Conservation (phyloP, 2,797 vertebrate genomes). For the Ceryle rudis region DNA sequence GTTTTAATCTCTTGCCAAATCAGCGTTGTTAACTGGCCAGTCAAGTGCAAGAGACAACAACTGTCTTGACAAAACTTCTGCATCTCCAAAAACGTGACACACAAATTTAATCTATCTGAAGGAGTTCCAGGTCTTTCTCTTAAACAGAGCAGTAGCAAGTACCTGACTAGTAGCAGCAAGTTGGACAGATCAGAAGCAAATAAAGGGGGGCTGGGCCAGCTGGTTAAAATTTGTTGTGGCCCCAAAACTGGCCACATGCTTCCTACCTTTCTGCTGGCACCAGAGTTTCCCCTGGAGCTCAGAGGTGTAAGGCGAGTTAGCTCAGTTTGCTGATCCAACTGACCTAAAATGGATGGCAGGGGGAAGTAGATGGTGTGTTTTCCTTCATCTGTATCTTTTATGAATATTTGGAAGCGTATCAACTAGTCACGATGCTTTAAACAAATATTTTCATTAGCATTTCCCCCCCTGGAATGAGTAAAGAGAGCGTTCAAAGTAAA, state of each 20-base stretch:
- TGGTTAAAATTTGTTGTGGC: background rate
- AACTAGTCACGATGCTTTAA: background rate
- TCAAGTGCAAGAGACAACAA: background rate
- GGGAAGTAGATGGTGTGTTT: background rate
- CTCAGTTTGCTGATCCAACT: background rate
- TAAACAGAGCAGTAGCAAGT: background rate
- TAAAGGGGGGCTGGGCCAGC: background rate
- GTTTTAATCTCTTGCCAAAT: background rate
- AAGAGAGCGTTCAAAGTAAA: background rate
- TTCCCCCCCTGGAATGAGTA: background rate
- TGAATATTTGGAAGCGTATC: background rate
- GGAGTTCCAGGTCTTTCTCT: background rate
- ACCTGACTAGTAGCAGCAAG: background rate
- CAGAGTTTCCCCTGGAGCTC: background rate
- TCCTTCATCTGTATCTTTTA: background rate
- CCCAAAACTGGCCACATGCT: background rate
- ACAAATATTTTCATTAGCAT: background rate
- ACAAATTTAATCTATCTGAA: background rate
- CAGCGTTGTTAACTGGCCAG: background rate
- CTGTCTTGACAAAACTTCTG: background rate
- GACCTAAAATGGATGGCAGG: background rate
- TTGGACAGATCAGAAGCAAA: background rate
- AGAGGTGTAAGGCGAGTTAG: accelerated
- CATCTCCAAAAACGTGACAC: background rate
- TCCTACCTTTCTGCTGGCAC: background rate